phyloP scores from a whole-genome alignment of 2,797 vertebrate species.

The Paedocypris micromegethes region DNA sequence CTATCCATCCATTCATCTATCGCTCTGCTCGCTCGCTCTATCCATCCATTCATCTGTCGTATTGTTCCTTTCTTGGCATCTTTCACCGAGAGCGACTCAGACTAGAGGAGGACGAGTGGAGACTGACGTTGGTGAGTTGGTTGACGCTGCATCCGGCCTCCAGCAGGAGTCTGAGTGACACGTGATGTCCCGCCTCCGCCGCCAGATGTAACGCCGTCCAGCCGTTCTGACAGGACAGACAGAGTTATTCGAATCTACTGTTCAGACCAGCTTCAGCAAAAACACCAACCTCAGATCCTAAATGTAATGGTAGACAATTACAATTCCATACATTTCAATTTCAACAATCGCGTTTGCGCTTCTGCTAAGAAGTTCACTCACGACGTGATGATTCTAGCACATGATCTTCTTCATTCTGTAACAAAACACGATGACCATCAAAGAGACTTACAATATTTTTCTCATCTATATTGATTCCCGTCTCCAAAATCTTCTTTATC shows the following conservation, averaged over 20 bases:
- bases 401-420: not conserved
- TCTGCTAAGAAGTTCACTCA: no score
- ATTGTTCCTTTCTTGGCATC: no score
- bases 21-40: no score
- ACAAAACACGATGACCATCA: not conserved
- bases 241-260: no score
- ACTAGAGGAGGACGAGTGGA: no score
- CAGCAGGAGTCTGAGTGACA: constrained; percentile 72
- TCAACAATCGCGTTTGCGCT: no score
- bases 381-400: no score
- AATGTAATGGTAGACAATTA: no score
- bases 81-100: no score
- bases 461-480: constrained; percentile 69
- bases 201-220: constrained; percentile 75
- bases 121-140: constrained; percentile 71
- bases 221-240: constrained; percentile 68
- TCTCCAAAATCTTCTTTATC: constrained; percentile 72
- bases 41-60: no score
- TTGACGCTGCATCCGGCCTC: constrained; percentile 69
- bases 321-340: not conserved
- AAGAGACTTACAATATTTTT: constrained; percentile 72
- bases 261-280: constrained; percentile 1
- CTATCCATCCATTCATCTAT: no score
- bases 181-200: constrained; percentile 65
- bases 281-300: not conserved